Conservation (phyloP, 2,888 invertebrate species). For the Matsumyia berberina region DNA sequence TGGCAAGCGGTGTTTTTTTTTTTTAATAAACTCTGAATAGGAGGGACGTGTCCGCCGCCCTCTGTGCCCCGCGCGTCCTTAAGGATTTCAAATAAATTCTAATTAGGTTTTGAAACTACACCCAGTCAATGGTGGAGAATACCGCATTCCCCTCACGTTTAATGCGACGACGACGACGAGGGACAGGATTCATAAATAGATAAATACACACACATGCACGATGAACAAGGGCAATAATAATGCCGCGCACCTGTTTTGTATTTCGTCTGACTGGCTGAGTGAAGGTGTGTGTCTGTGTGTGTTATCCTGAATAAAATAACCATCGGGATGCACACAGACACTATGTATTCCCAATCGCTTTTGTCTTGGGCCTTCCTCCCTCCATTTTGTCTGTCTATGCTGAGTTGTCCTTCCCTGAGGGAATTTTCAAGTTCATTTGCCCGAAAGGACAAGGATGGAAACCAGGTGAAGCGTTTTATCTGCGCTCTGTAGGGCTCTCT, state of each 20-base stretch:
- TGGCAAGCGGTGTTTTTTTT: neutral
- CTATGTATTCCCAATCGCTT: conserved; percentile 33
- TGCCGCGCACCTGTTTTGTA: conserved; percentile 48
- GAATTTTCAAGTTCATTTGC: conserved; percentile 66
- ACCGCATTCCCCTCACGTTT: conserved; percentile 15
- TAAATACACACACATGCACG: conserved; percentile 5
- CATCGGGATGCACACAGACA: conserved; percentile 23
- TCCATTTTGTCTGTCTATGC: conserved; percentile 11
- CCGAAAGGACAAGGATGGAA: conserved; percentile 36
- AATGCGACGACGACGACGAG: neutral
- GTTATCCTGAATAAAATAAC: conserved; percentile 21
- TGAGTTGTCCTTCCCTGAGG: conserved; percentile 25
- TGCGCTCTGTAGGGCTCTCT: neutral
- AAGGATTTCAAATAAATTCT: conserved; percentile 59
- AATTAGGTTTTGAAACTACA: conserved; percentile 49
- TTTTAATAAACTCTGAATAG: conserved; percentile 19
- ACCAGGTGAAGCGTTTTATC: conserved; percentile 48
- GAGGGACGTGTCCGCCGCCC: neutral
- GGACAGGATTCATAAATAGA: conserved; percentile 18
- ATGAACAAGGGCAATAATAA: conserved; percentile 28
- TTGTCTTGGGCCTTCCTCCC: neutral
- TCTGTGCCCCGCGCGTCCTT: neutral
- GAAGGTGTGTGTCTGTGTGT: neutral
- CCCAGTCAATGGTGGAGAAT: conserved; percentile 14
- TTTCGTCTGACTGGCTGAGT: conserved; percentile 3